Base-by-base conservation (phyloP, 23 tunicate species). In the Aplidium turbinatum region DNA sequence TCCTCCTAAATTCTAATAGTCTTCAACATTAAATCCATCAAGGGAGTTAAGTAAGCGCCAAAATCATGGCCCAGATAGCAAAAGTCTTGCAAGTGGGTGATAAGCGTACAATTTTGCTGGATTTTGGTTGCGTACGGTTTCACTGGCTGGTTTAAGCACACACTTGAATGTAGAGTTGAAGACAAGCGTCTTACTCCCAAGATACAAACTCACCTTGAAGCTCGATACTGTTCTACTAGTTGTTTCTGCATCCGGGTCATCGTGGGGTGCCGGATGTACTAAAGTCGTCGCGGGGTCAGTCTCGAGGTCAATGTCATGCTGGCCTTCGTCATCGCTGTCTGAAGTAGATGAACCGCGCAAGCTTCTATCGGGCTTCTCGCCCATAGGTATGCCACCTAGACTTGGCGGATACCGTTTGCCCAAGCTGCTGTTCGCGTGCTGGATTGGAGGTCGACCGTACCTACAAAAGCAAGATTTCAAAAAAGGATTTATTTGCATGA, bases 271-370 rank as follows among this genome's bases (percentile, higher is more conserved):
- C 16, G 68, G 80, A 28, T 75, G 68, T 0, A 57, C 68, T 68
- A 75, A 35, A 58, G 47, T 57, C 25, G 80, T 75, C 25, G 80
- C 54, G 6, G 80, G 89, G 70, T 34, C 75, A 27, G 18, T 58
- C 33, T 83, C 89, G 7, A 83, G 70, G 25, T 83, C 89, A 64
- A 78, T 57, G 33, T 81, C 89, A 35, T 76, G 63, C 32, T 46
- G 60, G 53, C 76, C 82, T 19, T 63, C 80, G 2, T 47, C 38
- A 27, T 75, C 81, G 0, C 78, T 56, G 18, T 76, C 83, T 57
- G 78, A 75, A 1, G 25, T 53, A 24, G 21, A 47, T 26, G 63
- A 36, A 4, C 22, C 68, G 51, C 58, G 69, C n/a, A n/a, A n/a
- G 13, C 26, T 22, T 18, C 40, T 31, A 47, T 64, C 82, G 31